Conservation (phyloP, 2,888 invertebrate genomes). For the Scrobipalpa atriplicella region DNA sequence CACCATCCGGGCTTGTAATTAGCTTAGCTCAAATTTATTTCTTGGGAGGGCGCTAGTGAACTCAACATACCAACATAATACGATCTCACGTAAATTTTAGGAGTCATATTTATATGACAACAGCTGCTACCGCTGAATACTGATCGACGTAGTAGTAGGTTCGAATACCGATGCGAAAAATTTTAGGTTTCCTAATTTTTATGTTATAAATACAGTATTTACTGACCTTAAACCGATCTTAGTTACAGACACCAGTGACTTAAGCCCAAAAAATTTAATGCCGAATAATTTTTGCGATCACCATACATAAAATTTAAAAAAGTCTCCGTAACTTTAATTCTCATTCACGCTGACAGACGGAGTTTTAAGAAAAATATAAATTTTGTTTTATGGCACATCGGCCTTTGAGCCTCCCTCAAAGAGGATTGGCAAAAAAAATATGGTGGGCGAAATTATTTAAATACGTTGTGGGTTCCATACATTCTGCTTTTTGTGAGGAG, state of each 20-base stretch:
- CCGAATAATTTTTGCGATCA: constrained; percentile 17
- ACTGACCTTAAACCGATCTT: background rate
- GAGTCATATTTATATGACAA: no score
- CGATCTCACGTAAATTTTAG: no score
- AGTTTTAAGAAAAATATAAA: constrained; percentile 25
- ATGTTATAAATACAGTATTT: no score
- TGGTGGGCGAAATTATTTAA: background rate
- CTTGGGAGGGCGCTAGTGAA: no score
- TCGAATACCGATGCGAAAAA: no score
- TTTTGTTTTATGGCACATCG: constrained; percentile 22
- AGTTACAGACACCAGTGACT: constrained; percentile 10
- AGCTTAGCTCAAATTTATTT: no score
- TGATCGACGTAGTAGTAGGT: no score
- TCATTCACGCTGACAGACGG: constrained; percentile 27
- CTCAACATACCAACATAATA: no score
- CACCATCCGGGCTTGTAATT: no score
- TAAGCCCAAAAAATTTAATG: constrained; percentile 18
- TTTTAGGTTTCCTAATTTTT: no score
- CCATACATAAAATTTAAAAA: constrained; percentile 15
- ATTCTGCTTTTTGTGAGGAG: no score
- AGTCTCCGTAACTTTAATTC: constrained; percentile 22
- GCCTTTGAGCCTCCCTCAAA: constrained; percentile 1
- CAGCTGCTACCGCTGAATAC: no score
- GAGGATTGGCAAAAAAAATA: constrained; percentile 13
- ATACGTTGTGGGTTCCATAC: background rate